Evolutionary conservation across 1,140 invertebrate species (phyloP), one percentile per base, ranked within the genome.

Genomic region (Aphelinus atriplicis): DNA sequence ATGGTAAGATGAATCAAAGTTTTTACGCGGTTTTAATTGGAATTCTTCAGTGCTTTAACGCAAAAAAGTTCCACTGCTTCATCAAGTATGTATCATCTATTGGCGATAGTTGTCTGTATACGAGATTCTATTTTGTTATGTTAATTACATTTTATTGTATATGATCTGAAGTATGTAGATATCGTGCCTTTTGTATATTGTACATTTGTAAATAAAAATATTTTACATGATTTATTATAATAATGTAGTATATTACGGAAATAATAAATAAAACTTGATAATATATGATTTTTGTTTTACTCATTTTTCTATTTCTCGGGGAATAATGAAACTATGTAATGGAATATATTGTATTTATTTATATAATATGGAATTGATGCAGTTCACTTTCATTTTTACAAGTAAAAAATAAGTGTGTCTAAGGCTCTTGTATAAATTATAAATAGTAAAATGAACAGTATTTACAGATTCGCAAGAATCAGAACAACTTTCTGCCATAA

Each of bases 151-250:
- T 85, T 84, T 84, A 82, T 82, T 85, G 79, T 86, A 86, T 81
- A 85, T 85, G 82, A 84, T 84, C 80, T 80, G 81, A 85, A 85
- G 77, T 84, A 84, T 85, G 84, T 87, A 87, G 84, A 86, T 86
- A 84, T 83, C 80, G 86, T 87, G 85, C 86, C 86, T 87, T 87
- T 86, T 86, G 82, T 86, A 86, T 81, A 86, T 84, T 86, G 85
- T 87, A 86, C 81, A 87, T 87, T 85, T 87, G 85, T 87, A 87
- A 80, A 86, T 86, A 86, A 83, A 26, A 83, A 82, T 84, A 86
- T 82, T 84, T 87, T 85, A 86, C 81, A 85, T 78, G 78, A 82
- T 79, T 81, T 80, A 83, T 82, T 80, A 78, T 81, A 80, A 79
- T 78, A 79, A 79, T 82, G 81, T 84, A 83, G 78, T 77, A 78